Percentiles rank a stretch among this genome's conserved stretches.
These are phyloP conservation scores for Erebia aethiops DNA, from an alignment of 2,888 invertebrate species.

Conservation along the genomic window DNA sequence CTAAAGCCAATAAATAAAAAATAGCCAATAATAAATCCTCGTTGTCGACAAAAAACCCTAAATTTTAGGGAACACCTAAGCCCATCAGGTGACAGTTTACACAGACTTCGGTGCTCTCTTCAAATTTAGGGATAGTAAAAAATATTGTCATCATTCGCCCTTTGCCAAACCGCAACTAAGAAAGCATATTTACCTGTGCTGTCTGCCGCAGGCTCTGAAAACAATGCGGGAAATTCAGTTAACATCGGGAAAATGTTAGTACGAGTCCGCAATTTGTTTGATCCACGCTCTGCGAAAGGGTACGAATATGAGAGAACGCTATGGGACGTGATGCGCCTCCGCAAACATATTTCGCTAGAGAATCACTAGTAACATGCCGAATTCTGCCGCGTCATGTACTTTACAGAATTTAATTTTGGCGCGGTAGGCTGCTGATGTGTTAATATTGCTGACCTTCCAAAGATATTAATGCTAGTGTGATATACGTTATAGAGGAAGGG, in stretches of 20 bases:
- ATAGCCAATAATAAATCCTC: too few species aligned
- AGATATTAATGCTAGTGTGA: too few species aligned
- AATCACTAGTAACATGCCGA: slow-evolving; percentile 6
- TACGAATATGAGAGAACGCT: slow-evolving; percentile 25
- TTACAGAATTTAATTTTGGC: slow-evolving; percentile 1
- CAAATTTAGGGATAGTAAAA: too few species aligned
- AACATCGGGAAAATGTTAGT: slow-evolving; percentile 20
- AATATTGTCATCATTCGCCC: too few species aligned
- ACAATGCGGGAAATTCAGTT: slow-evolving; percentile 13
- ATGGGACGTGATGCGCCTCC: slow-evolving; percentile 27
- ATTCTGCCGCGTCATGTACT: not conserved
- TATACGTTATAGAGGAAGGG: too few species aligned
- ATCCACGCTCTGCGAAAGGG: slow-evolving; percentile 22
- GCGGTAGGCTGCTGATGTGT: not conserved
- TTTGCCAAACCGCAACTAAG: not conserved
- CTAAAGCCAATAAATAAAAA: too few species aligned
- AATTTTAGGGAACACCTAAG: too few species aligned
- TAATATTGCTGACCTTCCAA: not conserved
- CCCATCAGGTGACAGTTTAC: too few species aligned
- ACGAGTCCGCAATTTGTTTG: slow-evolving; percentile 24
- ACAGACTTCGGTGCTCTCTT: too few species aligned
- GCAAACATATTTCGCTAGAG: slow-evolving; percentile 9
- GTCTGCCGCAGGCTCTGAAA: not conserved
- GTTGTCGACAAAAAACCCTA: too few species aligned
- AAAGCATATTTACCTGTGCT: not conserved